phyloP scores from a whole-genome alignment of 2,113 vertebrate species.

The Motacilla alba region DNA sequence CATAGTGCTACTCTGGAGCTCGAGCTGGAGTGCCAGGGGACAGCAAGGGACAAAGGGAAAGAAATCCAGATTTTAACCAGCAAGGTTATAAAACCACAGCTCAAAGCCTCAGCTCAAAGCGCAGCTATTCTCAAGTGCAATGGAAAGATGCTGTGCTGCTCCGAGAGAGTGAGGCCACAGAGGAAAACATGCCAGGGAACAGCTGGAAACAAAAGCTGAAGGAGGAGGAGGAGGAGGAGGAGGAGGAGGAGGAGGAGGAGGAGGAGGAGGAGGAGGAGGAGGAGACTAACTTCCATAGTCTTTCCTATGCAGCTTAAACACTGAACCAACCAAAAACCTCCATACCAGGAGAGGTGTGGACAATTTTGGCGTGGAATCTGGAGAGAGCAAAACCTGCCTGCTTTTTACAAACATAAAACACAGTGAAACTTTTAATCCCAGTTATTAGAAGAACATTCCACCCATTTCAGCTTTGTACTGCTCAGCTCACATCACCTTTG shows the following conservation, averaged over 20 bases:
- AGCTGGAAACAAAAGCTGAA: constrained; percentile 37
- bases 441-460: neutral
- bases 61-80: neutral
- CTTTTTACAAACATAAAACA: neutral
- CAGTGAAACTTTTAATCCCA: neutral
- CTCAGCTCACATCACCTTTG: neutral
- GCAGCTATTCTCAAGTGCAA: neutral
- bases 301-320: neutral
- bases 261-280: neutral
- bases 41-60: neutral
- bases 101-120: neutral
- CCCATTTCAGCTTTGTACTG: neutral
- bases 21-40: neutral
- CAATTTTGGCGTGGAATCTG: neutral
- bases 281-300: neutral
- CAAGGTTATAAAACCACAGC: neutral
- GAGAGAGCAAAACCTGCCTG: neutral
- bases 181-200: constrained; percentile 10
- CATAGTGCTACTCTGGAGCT: neutral
- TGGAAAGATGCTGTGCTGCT: neutral
- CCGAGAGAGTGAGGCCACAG: neutral
- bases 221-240: neutral
- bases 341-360: neutral
- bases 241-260: neutral
- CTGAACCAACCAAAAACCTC: neutral